These are phyloP conservation scores for Scartelaos histophorus DNA, from an alignment of 2,113 vertebrate genomes.

Conservation along the genomic window DNA sequence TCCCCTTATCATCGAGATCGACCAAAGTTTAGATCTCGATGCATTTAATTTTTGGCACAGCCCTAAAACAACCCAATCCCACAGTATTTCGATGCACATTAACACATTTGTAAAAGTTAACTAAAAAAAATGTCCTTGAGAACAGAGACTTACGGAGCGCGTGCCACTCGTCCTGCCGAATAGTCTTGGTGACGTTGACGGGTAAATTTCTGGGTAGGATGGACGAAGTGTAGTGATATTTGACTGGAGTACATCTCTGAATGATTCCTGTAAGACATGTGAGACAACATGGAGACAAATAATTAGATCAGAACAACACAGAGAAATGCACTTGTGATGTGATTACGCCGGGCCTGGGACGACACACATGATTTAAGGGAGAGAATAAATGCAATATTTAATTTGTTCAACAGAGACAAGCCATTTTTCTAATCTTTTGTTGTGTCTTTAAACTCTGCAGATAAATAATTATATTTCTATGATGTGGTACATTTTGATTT, in stretches of 20 bases:
- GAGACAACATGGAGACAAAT: constrained; percentile 6
- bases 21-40: too few relatives aligned
- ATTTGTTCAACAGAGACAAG: too few relatives aligned
- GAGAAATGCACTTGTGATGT: background rate
- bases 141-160: constrained; percentile 84
- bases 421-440: background rate
- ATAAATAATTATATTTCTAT: too few relatives aligned
- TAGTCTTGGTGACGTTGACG: constrained; percentile 89
- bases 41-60: too few relatives aligned
- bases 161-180: constrained; percentile 92
- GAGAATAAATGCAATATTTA: too few relatives aligned
- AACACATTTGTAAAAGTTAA: background rate
- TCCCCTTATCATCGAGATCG: too few relatives aligned
- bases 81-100: background rate
- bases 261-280: constrained; percentile 66
- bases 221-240: constrained; percentile 91
- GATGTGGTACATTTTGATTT: too few relatives aligned
- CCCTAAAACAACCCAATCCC: background rate
- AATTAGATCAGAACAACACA: background rate
- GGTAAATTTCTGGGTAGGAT: constrained; percentile 87
- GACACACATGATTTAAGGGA: background rate
- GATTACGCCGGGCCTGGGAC: background rate
- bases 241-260: constrained; percentile 83
- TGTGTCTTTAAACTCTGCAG: background rate
- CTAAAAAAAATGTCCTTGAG: background rate